Percentiles rank a stretch among this genome's conserved stretches.
Evolutionary conservation across 2,888 invertebrate genomes (phyloP).

Genomic region (Drosophila picticornis): DNA sequence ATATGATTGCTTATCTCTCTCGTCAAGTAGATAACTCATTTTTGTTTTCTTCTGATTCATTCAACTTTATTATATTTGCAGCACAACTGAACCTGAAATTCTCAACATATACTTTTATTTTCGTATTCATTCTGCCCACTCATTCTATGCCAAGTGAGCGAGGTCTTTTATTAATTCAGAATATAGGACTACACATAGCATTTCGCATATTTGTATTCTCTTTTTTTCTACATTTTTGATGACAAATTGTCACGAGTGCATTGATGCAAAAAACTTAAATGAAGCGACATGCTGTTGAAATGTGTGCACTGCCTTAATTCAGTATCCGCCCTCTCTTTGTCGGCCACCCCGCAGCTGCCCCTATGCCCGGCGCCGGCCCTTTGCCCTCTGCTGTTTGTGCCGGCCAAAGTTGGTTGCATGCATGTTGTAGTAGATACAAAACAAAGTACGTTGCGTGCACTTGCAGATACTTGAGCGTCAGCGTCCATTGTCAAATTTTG

Average conservation of each 20-base stretch:
- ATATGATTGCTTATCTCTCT: neutral
- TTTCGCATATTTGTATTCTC: slow-evolving; percentile 2
- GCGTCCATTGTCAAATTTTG: slow-evolving; percentile 66
- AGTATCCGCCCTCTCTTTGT: slow-evolving; percentile 13
- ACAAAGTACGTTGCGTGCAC: slow-evolving; percentile 68
- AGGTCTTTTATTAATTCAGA: slow-evolving; percentile 35
- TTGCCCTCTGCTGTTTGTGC: slow-evolving; percentile 27
- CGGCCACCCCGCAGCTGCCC: neutral
- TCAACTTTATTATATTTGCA: neutral
- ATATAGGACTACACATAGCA: slow-evolving; percentile 27
- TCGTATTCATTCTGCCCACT: slow-evolving; percentile 20
- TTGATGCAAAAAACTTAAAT: slow-evolving; percentile 82
- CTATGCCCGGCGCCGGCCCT: slow-evolving; percentile 31
- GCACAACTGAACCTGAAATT: slow-evolving; percentile 3
- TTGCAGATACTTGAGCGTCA: slow-evolving; percentile 75
- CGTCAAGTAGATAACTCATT: neutral
- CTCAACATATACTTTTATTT: slow-evolving; percentile 13
- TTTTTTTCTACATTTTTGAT: slow-evolving; percentile 50
- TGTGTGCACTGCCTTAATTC: slow-evolving; percentile 71
- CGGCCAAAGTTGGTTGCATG: slow-evolving; percentile 45
- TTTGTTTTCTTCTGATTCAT: neutral
- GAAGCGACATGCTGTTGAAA: slow-evolving; percentile 81
- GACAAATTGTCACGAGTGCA: slow-evolving; percentile 81
- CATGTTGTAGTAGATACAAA: slow-evolving; percentile 51
- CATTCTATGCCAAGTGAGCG: slow-evolving; percentile 16